Percentiles rank a stretch among this genome's conserved stretches.
phyloP scores from a whole-genome alignment of 1,140 invertebrate genomes.

The Phymastichus coffea region DNA sequence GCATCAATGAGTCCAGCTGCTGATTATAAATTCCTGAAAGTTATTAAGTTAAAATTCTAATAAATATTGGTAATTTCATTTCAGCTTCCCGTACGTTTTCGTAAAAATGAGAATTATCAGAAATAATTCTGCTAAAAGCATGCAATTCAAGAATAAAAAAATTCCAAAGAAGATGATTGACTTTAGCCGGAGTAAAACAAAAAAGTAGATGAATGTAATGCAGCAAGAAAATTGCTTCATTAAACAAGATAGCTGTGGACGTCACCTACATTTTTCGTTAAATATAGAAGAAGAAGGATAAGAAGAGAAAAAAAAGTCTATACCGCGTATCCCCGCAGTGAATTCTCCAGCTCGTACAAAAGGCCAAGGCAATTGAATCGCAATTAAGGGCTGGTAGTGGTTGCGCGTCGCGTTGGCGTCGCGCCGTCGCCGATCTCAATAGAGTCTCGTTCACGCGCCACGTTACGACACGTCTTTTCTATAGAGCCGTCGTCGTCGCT shows the following conservation, averaged over 20 bases:
- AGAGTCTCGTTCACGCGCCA: constrained; percentile 14
- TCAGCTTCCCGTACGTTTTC: no score
- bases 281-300: neutral
- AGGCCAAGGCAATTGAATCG: constrained; percentile 22
- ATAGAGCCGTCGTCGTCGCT: neutral
- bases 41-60: no score
- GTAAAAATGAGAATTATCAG: no score
- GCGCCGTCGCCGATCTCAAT: constrained; percentile 33
- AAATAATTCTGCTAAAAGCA: no score
- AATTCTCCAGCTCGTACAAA: neutral
- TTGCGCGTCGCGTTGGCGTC: neutral
- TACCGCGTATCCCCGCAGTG: neutral
- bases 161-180: no score
- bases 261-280: neutral
- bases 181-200: no score
- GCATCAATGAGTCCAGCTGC: no score
- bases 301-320: neutral
- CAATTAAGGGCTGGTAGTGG: constrained; percentile 20
- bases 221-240: neutral
- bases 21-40: no score
- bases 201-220: neutral
- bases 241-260: neutral
- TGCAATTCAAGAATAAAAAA: no score
- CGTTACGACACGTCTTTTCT: constrained; percentile 10
- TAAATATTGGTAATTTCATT: no score